A percentile compares a stretch with the other conserved stretches of the same genome.
Conservation (phyloP, 1,140 invertebrate genomes). For the Eubasilissa regina region DNA sequence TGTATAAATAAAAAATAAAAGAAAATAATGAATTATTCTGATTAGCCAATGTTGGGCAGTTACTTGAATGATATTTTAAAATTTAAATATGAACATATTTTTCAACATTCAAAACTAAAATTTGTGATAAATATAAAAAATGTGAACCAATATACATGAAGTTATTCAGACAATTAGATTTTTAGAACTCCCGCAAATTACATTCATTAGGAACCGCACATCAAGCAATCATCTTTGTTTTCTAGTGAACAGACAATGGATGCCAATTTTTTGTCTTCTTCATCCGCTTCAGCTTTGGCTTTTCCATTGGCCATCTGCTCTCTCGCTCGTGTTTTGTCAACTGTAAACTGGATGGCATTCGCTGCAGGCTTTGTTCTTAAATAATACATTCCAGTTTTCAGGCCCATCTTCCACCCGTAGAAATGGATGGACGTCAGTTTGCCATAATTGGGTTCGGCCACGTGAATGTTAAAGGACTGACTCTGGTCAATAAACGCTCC, state of each 20-base stretch:
- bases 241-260: slow-evolving; percentile 89
- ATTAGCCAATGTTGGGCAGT: too few species aligned
- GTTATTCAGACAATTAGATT: too few species aligned
- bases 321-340: slow-evolving; percentile 89
- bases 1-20: too few species aligned
- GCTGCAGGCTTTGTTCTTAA: slow-evolving; percentile 96
- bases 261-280: slow-evolving; percentile 78
- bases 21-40: too few species aligned
- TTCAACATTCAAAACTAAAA: too few species aligned
- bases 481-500: slow-evolving; percentile 99
- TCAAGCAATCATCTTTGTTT: slow-evolving; percentile 93
- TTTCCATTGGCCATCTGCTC: slow-evolving; percentile 62
- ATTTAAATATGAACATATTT: too few species aligned
- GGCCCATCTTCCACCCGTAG: slow-evolving; percentile 95
- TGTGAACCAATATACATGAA: too few species aligned
- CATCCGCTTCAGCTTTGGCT: slow-evolving; percentile 62
- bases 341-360: slow-evolving; percentile 97
- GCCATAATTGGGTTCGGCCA: slow-evolving; percentile 93
- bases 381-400: slow-evolving; percentile 99
- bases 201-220: slow-evolving; percentile 79
- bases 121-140: too few species aligned
- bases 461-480: slow-evolving; percentile 97
- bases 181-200: too few species aligned
- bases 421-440: slow-evolving; percentile 99
- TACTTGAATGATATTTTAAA: too few species aligned